Evolutionary conservation across 2,113 vertebrate genomes (phyloP).

Genomic region (Zosterops lateralis): DNA sequence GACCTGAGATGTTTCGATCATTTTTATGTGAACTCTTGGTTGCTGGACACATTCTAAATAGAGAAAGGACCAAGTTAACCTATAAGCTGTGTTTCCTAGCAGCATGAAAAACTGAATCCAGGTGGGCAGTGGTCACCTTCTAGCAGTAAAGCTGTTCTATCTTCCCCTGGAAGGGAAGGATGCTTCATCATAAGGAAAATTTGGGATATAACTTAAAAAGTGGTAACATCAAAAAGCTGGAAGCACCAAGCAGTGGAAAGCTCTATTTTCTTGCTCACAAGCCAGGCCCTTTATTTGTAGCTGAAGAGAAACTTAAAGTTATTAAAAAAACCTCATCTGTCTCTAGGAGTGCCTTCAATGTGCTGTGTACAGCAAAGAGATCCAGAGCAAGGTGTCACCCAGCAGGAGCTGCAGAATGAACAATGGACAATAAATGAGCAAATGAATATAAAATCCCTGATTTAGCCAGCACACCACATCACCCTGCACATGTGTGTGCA

Average conservation of each 20-base stretch:
- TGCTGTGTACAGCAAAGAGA: neutral
- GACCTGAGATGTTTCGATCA: neutral
- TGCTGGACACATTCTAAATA: neutral
- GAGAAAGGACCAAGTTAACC: neutral
- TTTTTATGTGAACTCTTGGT: neutral
- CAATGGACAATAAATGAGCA: neutral
- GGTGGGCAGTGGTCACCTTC: neutral
- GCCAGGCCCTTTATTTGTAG: neutral
- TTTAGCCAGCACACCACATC: fast-evolving
- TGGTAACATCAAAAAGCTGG: neutral
- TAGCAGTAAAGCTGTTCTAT: neutral
- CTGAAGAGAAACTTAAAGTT: neutral
- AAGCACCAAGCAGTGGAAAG: neutral
- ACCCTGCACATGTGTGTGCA: fast-evolving
- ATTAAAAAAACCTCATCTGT: neutral
- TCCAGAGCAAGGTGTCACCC: neutral
- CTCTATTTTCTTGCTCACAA: neutral
- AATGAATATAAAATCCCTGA: neutral
- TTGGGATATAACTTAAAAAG: neutral
- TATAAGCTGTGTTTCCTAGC: neutral
- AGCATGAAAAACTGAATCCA: neutral
- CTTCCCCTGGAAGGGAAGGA: neutral
- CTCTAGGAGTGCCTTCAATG: neutral
- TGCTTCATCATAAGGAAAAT: neutral
- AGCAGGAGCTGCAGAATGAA: neutral